These are phyloP conservation scores for Pogonocherus hispidulus DNA, from an alignment of 2,888 invertebrate species.

Conservation along the genomic window DNA sequence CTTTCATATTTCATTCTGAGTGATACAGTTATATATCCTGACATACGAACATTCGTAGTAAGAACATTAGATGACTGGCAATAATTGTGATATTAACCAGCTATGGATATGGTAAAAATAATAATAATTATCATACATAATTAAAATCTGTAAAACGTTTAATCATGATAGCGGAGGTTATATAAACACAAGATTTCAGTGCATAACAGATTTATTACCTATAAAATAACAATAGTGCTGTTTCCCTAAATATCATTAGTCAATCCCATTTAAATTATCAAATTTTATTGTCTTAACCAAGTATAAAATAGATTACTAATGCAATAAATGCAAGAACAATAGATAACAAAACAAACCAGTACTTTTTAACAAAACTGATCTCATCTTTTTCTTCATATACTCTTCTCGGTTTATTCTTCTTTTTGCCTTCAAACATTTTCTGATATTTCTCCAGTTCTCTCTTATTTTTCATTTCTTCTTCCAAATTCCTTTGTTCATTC, in stretches of 20 bases:
- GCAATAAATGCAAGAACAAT: conserved; percentile 22
- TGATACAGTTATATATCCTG: too few relatives aligned
- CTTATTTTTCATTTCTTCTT: conserved; percentile 78
- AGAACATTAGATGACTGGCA: too few relatives aligned
- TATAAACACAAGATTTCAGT: neutral
- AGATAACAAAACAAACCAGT: conserved; percentile 65
- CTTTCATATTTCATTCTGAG: too few relatives aligned
- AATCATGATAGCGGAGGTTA: too few relatives aligned
- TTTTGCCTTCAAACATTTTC: conserved; percentile 79
- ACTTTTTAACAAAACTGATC: conserved; percentile 65
- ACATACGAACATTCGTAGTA: too few relatives aligned
- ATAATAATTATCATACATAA: too few relatives aligned
- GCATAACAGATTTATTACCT: neutral
- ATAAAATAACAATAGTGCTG: neutral
- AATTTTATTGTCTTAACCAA: neutral
- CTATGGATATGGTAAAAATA: too few relatives aligned
- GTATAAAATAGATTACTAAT: neutral
- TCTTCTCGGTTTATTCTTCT: conserved; percentile 72
- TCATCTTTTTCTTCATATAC: conserved; percentile 62
- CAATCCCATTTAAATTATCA: neutral
- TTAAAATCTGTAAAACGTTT: too few relatives aligned
- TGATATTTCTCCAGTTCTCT: conserved; percentile 83
- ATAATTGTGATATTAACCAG: too few relatives aligned
- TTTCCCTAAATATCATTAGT: neutral
- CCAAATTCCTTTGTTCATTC: conserved; percentile 72